These are phyloP conservation scores for Siniperca scherzeri DNA, from an alignment of 2,797 vertebrate species.

Conservation along the genomic window DNA sequence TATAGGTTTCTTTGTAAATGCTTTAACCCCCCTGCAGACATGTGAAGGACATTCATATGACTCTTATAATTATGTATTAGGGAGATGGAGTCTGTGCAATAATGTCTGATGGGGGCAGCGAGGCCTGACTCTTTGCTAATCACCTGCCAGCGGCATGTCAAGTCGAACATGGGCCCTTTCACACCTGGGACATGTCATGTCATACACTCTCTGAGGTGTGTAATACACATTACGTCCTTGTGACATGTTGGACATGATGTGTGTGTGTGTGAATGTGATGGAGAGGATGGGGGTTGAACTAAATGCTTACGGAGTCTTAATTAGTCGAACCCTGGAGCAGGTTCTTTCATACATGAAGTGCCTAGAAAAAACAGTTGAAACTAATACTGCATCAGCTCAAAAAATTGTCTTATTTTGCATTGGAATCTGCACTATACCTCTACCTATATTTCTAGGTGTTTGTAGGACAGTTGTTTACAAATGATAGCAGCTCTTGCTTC, in stretches of 20 bases:
- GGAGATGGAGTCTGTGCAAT: constrained; percentile 52
- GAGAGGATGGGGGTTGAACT: constrained; percentile 1
- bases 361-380: constrained; percentile 2
- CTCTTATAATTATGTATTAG: constrained; percentile 71
- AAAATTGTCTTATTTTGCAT: background rate
- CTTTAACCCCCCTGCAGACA: constrained; percentile 52
- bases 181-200: constrained; percentile 69
- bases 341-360: background rate
- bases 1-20: constrained; percentile 35
- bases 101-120: constrained; percentile 64
- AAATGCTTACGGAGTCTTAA: constrained; percentile 32
- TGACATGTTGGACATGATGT: constrained; percentile 38
- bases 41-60: constrained; percentile 72
- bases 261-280: constrained; percentile 28
- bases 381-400: background rate
- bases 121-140: constrained; percentile 70
- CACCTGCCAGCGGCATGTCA: constrained; percentile 74
- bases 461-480: constrained; percentile 31
- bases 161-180: constrained; percentile 65
- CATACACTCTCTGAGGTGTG: constrained; percentile 61
- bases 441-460: background rate
- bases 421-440: background rate
- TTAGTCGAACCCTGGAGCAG: constrained; percentile 27
- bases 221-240: constrained; percentile 51
- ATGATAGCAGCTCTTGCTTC: constrained; percentile 6